These are phyloP conservation scores for Trichogramma evanescens DNA, from an alignment of 2,888 invertebrate genomes.

Conservation along the genomic window DNA sequence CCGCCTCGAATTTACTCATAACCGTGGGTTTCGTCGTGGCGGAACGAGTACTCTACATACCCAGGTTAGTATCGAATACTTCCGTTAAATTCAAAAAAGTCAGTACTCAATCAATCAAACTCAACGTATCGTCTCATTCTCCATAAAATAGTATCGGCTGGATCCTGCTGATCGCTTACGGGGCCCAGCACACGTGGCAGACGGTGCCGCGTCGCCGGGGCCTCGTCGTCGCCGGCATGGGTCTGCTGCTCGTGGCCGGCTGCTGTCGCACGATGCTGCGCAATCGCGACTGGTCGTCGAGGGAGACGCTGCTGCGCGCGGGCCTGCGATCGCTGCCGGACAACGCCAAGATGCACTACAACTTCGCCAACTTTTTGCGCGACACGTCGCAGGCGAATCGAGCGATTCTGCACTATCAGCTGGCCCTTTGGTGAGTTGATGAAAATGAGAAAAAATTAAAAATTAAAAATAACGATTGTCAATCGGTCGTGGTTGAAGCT, in stretches of 20 bases:
- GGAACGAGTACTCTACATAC: conserved; percentile 82
- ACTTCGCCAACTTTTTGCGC: conserved; percentile 78
- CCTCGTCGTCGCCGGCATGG: conserved; percentile 51
- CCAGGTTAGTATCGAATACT: conserved; percentile 54
- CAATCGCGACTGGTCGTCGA: conserved; percentile 71
- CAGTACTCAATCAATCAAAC: conserved; percentile 24
- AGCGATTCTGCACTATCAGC: conserved; percentile 71
- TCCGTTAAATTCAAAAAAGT: conserved; percentile 8
- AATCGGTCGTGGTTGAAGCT: background rate
- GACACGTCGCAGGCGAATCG: conserved; percentile 66
- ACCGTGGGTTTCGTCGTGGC: conserved; percentile 81
- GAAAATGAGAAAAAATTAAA: background rate
- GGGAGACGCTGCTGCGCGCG: conserved; percentile 71
- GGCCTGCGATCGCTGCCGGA: conserved; percentile 72
- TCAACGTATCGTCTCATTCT: conserved; percentile 34
- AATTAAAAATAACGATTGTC: background rate
- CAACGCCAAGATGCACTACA: conserved; percentile 87
- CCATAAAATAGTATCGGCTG: conserved; percentile 61
- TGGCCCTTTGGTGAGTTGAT: conserved; percentile 66
- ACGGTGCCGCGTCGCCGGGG: conserved; percentile 49
- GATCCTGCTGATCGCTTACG: conserved; percentile 69
- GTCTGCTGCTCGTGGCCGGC: conserved; percentile 57
- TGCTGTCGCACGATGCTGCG: conserved; percentile 62
- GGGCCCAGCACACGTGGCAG: conserved; percentile 62
- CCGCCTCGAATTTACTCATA: conserved; percentile 75